Conservation (phyloP, 1,140 invertebrate genomes). For the Platyscapa corneri region DNA sequence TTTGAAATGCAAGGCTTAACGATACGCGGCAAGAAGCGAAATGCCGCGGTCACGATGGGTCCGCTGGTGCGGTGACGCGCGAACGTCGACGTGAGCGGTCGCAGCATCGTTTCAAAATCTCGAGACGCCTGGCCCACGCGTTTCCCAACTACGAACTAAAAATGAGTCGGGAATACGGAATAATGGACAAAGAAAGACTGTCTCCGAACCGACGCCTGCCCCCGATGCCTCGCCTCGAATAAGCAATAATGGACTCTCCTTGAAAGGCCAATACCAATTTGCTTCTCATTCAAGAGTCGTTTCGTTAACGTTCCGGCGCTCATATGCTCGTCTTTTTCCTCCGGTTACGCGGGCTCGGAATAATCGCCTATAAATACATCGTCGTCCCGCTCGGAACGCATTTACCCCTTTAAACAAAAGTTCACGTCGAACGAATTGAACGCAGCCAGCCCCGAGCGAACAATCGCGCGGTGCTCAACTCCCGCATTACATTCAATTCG, state of each 20-base stretch:
- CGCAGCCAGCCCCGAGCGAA: not conserved
- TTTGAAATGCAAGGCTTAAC: not conserved
- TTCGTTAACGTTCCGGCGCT: too few relatives aligned
- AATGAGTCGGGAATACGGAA: not conserved
- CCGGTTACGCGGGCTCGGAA: not conserved
- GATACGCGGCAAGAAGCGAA: not conserved
- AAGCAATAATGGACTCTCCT: constrained; percentile 3
- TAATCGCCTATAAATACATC: constrained; percentile 50
- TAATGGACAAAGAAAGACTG: not conserved
- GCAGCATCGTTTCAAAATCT: not conserved
- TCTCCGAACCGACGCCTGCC: not conserved
- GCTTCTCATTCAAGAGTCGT: constrained; percentile 9
- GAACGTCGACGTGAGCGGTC: not conserved
- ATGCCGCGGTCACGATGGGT: not conserved
- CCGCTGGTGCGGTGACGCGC: too few relatives aligned
- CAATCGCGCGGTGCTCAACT: constrained; percentile 41
- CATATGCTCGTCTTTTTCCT: not conserved
- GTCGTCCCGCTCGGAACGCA: constrained; percentile 18
- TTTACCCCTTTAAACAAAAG: constrained; percentile 52
- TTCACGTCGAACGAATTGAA: not conserved
- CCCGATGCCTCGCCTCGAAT: not conserved
- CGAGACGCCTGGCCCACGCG: too few relatives aligned
- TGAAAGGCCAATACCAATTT: constrained; percentile 31
- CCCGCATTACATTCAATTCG: constrained; percentile 54
- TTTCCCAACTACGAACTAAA: too few relatives aligned